Evolutionary conservation across 30 jellyfish, hydroid and myxozoan genomes (phyloP).

Genomic region (Nemopilema nomurai): DNA sequence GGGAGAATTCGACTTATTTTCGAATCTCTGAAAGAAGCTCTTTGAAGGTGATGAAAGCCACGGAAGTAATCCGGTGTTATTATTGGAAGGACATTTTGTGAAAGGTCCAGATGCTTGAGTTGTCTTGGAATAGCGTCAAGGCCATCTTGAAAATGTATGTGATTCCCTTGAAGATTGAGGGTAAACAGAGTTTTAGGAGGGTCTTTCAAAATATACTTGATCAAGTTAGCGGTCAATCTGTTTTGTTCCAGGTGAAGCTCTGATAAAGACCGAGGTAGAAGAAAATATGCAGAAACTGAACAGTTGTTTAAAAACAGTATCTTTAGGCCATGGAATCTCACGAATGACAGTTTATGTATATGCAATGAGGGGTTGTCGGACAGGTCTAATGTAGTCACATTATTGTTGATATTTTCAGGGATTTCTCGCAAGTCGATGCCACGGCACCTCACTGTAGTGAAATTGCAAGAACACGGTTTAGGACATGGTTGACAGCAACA

Average conservation of each 20-base stretch:
- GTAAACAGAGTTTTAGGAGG: background rate
- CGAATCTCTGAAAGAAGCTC: background rate
- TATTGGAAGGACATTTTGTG: background rate
- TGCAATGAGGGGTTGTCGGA: conserved; percentile 20
- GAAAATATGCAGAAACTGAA: background rate
- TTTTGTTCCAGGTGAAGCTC: conserved; percentile 4
- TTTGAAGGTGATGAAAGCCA: background rate
- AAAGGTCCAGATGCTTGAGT: background rate
- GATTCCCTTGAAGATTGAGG: conserved; percentile 6
- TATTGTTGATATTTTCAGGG: conserved; percentile 18
- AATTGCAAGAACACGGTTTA: background rate
- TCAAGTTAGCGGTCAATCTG: background rate
- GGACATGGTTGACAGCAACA: conserved; percentile 8
- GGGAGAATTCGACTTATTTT: conserved; percentile 9
- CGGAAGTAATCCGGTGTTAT: conserved; percentile 3
- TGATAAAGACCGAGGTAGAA: conserved; percentile 15
- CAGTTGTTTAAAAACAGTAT: conserved; percentile 17
- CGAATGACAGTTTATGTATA: conserved; percentile 8
- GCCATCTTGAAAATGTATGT: background rate
- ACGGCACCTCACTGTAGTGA: background rate
- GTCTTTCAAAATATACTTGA: conserved; percentile 1
- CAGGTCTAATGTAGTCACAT: conserved; percentile 7
- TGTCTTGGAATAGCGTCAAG: conserved; percentile 7
- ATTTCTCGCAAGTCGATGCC: conserved; percentile 6
- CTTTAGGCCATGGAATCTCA: conserved; percentile 19